These are phyloP conservation scores for Macroglossus sobrinus DNA, from an alignment of 2,113 vertebrate genomes.

Conservation along the genomic window DNA sequence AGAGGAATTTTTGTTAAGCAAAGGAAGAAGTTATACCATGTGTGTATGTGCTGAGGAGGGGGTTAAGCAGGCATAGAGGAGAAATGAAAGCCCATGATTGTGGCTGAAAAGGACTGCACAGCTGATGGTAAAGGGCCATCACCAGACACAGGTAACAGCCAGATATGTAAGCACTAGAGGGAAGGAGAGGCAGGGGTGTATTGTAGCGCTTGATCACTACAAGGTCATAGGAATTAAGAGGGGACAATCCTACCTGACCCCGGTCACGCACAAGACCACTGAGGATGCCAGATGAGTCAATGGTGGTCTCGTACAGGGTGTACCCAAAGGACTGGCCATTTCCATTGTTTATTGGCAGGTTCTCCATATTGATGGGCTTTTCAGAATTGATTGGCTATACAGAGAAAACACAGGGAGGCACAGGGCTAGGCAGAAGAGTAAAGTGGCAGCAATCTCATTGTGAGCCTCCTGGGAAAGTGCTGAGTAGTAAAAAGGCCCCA, in stretches of 20 bases:
- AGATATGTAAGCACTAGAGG: background rate
- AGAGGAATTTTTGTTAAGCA: background rate
- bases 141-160: background rate
- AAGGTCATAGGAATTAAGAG: background rate
- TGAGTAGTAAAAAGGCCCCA: accelerated
- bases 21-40: background rate
- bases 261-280: conserved; percentile 87
- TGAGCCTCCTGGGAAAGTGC: background rate
- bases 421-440: background rate
- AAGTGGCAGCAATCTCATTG: background rate
- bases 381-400: conserved; percentile 87
- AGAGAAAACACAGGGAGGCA: background rate
- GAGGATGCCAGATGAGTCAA: conserved; percentile 86
- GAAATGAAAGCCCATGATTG: background rate
- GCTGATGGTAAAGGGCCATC: accelerated
- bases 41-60: background rate
- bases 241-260: conserved; percentile 85
- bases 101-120: accelerated
- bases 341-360: conserved; percentile 86
- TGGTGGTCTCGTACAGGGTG: conserved; percentile 91
- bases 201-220: background rate
- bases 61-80: background rate
- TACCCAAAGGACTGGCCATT: conserved; percentile 94
- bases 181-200: accelerated
- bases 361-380: conserved; percentile 93